Evolutionary conservation across 2,888 invertebrate species (phyloP).

Genomic region (Celastrina argiolus): DNA sequence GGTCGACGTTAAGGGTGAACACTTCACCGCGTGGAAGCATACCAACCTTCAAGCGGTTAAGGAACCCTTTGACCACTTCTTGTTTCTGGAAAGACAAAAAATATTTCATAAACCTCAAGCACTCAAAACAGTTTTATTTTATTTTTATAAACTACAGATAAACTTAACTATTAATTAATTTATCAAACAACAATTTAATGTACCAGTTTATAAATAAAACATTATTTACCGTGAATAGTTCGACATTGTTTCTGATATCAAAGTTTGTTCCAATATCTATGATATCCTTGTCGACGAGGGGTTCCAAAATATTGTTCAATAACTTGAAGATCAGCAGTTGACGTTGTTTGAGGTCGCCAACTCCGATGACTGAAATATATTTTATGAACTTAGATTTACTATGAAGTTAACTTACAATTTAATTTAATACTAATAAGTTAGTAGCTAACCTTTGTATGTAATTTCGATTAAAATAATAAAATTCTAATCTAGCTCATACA

Average conservation of each 20-base stretch:
- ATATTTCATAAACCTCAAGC: conserved; percentile 1
- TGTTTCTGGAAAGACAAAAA: conserved; percentile 59
- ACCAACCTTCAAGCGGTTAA: conserved; percentile 72
- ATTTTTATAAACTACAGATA: too few species aligned
- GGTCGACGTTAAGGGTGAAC: conserved; percentile 69
- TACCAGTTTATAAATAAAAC: not conserved
- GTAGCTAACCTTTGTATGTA: too few species aligned
- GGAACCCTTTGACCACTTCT: conserved; percentile 78
- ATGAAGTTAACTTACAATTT: too few species aligned
- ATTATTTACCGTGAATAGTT: conserved; percentile 50
- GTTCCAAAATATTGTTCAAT: conserved; percentile 69
- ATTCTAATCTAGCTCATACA: too few species aligned
- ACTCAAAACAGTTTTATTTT: too few species aligned
- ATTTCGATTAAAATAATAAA: too few species aligned
- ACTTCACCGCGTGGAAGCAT: conserved; percentile 75
- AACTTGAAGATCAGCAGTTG: conserved; percentile 71
- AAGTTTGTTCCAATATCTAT: conserved; percentile 60
- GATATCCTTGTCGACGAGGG: conserved; percentile 69
- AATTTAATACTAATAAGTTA: too few species aligned
- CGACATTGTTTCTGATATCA: conserved; percentile 60
- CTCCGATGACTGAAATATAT: conserved; percentile 60
- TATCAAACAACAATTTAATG: too few species aligned
- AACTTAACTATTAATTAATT: too few species aligned
- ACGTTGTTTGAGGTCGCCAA: conserved; percentile 57
- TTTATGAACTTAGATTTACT: not conserved